Evolutionary conservation across 1,140 invertebrate species (phyloP).

Genomic region (Hypsibius dujardini): DNA sequence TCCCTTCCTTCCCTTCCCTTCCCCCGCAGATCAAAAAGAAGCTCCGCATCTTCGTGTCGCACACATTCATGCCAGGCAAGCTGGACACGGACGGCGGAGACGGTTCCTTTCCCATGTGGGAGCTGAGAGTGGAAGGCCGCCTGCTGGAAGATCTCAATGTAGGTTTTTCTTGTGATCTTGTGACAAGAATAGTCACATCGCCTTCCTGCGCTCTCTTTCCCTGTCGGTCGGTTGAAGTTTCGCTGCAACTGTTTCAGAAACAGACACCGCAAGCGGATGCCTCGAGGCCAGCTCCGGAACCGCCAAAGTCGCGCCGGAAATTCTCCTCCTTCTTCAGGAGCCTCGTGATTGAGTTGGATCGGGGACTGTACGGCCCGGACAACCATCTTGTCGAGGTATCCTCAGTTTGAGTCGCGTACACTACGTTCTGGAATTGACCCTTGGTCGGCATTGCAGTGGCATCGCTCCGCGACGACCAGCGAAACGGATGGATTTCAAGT

Average conservation of each 20-base stretch:
- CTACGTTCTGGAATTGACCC: not conserved
- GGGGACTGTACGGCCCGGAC: constrained; percentile 96
- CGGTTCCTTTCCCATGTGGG: constrained; percentile 79
- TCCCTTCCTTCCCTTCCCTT: not conserved
- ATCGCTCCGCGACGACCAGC: constrained; percentile 87
- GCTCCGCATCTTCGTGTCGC: constrained; percentile 95
- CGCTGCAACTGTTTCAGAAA: not conserved
- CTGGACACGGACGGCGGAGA: constrained; percentile 49
- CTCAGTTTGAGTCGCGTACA: no score
- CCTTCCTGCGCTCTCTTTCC: constrained; percentile 14
- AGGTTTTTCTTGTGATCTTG: not conserved
- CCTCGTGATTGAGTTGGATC: constrained; percentile 94
- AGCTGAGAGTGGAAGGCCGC: constrained; percentile 85
- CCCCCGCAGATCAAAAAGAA: constrained; percentile 45
- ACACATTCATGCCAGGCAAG: constrained; percentile 91
- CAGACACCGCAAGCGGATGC: constrained; percentile 18
- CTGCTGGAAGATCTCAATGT: constrained; percentile 68
- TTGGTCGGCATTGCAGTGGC: constrained; percentile 45
- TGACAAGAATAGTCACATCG: not conserved
- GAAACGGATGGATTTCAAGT: constrained; percentile 99
- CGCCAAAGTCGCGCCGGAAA: constrained; percentile 43
- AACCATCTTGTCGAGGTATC: constrained; percentile 83
- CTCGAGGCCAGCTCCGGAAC: not conserved
- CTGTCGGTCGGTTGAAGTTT: not conserved
- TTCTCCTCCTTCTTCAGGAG: constrained; percentile 99